phyloP scores from a whole-genome alignment of 1,140 invertebrate species.

The Apis laboriosa region DNA sequence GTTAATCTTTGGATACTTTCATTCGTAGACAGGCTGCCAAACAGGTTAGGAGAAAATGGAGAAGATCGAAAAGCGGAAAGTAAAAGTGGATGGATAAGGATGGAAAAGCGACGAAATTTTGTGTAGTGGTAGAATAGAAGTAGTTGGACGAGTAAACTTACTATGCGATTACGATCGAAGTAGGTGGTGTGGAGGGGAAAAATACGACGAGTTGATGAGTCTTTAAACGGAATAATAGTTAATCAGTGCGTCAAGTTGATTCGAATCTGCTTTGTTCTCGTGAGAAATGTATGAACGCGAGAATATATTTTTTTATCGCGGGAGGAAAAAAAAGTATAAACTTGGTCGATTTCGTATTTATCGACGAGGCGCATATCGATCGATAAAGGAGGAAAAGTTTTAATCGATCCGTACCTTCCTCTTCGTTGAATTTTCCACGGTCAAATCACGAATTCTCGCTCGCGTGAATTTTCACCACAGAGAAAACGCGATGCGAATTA shows the following conservation, averaged over 20 bases:
- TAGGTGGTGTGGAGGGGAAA: neutral
- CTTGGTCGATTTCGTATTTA: neutral
- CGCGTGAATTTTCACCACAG: conserved; percentile 8
- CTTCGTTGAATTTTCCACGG: neutral
- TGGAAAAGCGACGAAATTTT: neutral
- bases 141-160: neutral
- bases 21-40: neutral
- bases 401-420: neutral
- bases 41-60: neutral
- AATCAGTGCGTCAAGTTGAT: neutral
- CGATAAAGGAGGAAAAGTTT: neutral
- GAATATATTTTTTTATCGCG: too few relatives aligned
- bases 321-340: too few relatives aligned
- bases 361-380: neutral
- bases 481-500: neutral
- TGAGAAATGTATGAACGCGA: too few relatives aligned
- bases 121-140: neutral
- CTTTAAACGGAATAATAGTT: neutral
- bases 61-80: neutral
- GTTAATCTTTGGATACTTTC: neutral
- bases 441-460: neutral
- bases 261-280: neutral
- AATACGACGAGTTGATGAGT: neutral
- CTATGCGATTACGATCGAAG: neutral
- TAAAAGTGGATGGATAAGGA: neutral